phyloP scores from a whole-genome alignment of 2,888 invertebrate species.

The Stenurella melanura region DNA sequence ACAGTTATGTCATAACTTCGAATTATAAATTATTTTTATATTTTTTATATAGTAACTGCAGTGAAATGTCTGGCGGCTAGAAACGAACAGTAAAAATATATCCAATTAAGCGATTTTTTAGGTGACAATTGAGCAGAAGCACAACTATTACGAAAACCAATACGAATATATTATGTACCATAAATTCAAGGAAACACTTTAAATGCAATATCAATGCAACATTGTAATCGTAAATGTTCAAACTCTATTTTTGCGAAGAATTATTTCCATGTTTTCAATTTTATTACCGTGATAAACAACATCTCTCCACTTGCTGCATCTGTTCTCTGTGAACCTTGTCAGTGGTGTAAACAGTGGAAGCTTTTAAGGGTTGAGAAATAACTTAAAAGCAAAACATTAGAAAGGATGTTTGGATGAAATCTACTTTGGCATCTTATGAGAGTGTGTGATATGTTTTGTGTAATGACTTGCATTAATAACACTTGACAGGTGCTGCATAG shows the following conservation, averaged over 20 bases:
- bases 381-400: slow-evolving; percentile 17
- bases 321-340: slow-evolving; percentile 10
- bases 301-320: slow-evolving; percentile 25
- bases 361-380: slow-evolving; percentile 1
- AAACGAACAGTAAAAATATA: slow-evolving; percentile 3
- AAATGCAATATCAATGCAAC: slow-evolving; percentile 34
- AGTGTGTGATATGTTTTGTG: slow-evolving; percentile 5
- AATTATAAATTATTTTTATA: too few species aligned
- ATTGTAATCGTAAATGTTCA: slow-evolving; percentile 40
- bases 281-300: slow-evolving; percentile 39
- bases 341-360: slow-evolving; percentile 4
- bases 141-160: slow-evolving; percentile 24
- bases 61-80: background rate
- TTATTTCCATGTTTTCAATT: slow-evolving; percentile 42
- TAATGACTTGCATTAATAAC: slow-evolving; percentile 17
- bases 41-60: too few species aligned
- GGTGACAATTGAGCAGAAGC: slow-evolving; percentile 1
- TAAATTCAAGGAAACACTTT: slow-evolving; percentile 35
- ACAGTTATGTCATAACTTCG: too few species aligned
- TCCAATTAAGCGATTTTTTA: slow-evolving; percentile 15
- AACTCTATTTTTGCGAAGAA: slow-evolving; percentile 39
- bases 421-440: background rate
- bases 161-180: slow-evolving; percentile 12
- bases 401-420: background rate
- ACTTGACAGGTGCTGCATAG: background rate